Evolutionary conservation across 1,140 invertebrate species (phyloP), one percentile per base, ranked within the genome.

Genomic region (Neocloeon triangulifer): DNA sequence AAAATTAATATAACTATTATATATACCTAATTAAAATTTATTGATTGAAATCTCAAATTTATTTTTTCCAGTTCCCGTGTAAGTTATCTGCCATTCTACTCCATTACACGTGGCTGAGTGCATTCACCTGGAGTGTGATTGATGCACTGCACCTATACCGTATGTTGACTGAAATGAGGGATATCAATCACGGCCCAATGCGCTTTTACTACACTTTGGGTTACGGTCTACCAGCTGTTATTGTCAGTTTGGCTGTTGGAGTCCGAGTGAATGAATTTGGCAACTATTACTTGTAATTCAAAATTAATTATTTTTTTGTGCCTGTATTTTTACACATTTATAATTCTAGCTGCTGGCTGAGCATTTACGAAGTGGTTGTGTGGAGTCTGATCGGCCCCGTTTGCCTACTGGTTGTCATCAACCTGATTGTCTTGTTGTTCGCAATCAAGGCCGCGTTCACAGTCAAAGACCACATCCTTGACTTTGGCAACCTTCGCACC

Each of bases 221-320:
- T 5, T 96, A 94, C 48, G 86, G 80, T n/a, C 63, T 85, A 26
- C 89, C 89, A 3, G 86, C 86, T 3, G 69, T 95, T 19, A 71
- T 91, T 27, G 80, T 94, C 4, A 81, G 80, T 22, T 55, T 95
- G 5, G 73, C 86, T 15, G 80, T 92, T 12, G 85, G 85, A 1
- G 81, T 95, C 1, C 61, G 85, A 26, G 82, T 84, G n/a, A 82
- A 92, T 48, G 84, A 89, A 46, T 96, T 94, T 51, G 89, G 86
- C 37, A 91, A 86, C 48, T 73, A 73, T 42, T 70, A 80, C 37
- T 91, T 91, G 82, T 89, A 60, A 73, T 79, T 37, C 25, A 18
- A 25, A 26, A 16, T 29, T 7, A 15, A 17, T 8, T 13, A 12
- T n/a, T 31, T 31, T n/a, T n/a, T n/a, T n/a, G n/a, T n/a, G n/a